Base-by-base conservation (phyloP, 2,113 vertebrate genomes). In the Lepisosteus oculatus region DNA sequence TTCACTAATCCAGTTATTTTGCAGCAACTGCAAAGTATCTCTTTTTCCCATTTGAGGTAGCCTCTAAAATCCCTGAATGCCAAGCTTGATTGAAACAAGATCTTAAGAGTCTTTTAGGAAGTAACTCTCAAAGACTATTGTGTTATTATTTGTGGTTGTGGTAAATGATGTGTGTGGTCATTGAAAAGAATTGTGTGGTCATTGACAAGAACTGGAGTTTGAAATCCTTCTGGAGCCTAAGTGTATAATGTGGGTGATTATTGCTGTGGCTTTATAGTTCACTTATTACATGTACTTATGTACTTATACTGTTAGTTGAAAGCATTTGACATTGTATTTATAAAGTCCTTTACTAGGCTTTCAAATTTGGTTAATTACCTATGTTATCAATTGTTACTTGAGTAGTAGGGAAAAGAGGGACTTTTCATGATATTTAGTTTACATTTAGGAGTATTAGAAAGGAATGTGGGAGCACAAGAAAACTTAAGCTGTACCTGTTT, bases 141-240 rank as follows among this genome's bases (percentile, higher is more conserved):
- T 73, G 71, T 70, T 74, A 74, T 82, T 74, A 68, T 56, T 43
- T 83, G 81, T 57, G 77, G 81, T 75, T 63, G 72, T 11, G n/a
- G 70, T 72, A 70, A 71, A 68, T 81, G 74, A 75, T 82, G 74
- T 79, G 56, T 56, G 77, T 68, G 79, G 80, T 80, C 73, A 78
- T 71, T 71, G 68, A 72, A 67, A 41, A 78, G 79, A 77, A 71
- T 74, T 73, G 68, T 56, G 77, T 68, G 79, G 80, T 80, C 73
- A 78, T 71, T 71, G 68, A 72, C 68, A 41, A 78, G 79, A 77
- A 71, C 74, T 73, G 68, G 72, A 57, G 68, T 71, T 76, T 42
- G 3, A 13, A 43, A 45, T 55, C 55, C 77, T 65, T 61, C 56
- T 74, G 56, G 66, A 76, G 42, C 61, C 51, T 8, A 12, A 56